Evolutionary conservation across 2,888 invertebrate genomes (phyloP), one percentile per base, ranked within the genome.

Genomic region (Oxystoma pomonae): DNA sequence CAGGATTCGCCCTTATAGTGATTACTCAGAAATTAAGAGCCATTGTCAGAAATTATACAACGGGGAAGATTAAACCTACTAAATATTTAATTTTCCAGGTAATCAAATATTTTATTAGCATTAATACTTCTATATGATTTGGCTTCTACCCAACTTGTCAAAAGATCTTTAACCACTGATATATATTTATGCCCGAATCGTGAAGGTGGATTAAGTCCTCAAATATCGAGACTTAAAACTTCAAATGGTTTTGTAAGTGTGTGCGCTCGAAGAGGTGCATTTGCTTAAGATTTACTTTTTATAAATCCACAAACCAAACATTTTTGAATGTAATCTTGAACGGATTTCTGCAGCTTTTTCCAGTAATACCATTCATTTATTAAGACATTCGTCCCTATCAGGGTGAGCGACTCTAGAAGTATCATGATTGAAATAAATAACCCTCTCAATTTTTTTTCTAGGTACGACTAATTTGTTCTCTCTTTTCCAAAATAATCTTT

Each of bases 11-110:
- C 12, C 35, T 35, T 35, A n/a, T 3, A 68, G 49, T 72, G 72
- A 22, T 74, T 71, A 0, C 63, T 63, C 0, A 71, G 60, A 0
- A 69, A 73, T 0, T 65, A 64, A 66, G 65, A n/a, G n/a, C n/a
- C n/a, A n/a, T n/a, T n/a, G n/a, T n/a, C n/a, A n/a, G n/a, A n/a
- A n/a, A n/a, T n/a, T n/a, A n/a, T n/a, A n/a, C n/a, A n/a, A n/a
- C n/a, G n/a, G n/a, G n/a, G n/a, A n/a, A n/a, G n/a, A n/a, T n/a
- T n/a, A n/a, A n/a, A n/a, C n/a, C n/a, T n/a, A n/a, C n/a, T n/a
- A n/a, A n/a, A n/a, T n/a, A n/a, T n/a, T n/a, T n/a, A n/a, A n/a
- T n/a, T n/a, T n/a, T n/a, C n/a, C n/a, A n/a, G n/a, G n/a, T n/a
- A n/a, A n/a, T n/a, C n/a, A n/a, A n/a, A n/a, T n/a, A n/a, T n/a